Evolutionary conservation across 2,888 invertebrate genomes (phyloP), one percentile per base, ranked within the genome.

Genomic region (Tuberolachnus salignus): DNA sequence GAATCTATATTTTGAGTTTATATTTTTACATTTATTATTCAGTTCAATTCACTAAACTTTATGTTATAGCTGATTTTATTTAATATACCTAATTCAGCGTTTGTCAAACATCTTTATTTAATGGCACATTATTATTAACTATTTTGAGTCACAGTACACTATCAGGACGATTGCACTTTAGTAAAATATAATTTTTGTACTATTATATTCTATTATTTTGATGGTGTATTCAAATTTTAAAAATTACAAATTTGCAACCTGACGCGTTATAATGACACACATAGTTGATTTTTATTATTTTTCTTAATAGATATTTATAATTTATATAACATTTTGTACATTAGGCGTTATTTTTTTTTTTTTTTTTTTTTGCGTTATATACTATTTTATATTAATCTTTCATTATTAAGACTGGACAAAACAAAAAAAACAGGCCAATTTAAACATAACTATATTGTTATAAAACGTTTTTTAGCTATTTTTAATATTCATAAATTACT

Each of bases 331-430:
- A n/a, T n/a, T n/a, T n/a, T n/a, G n/a, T n/a, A n/a, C n/a, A 1
- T 21, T 13, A 21, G n/a, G n/a, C n/a, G n/a, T n/a, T n/a, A n/a
- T n/a, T n/a, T n/a, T n/a, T n/a, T n/a, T n/a, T n/a, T n/a, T n/a
- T n/a, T n/a, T n/a, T n/a, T 64, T 14, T 11, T 4, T 14, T 19
- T 4, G 10, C 16, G 10, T 46, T 44, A 19, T 21, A 34, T 64
- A 34, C 19, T 23, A 23, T 2, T 34, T 1, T 64, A 23, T 46
- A 16, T 46, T 23, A 14, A 21, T 21, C 44, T 46, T 10, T 46
- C 21, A 44, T 46, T 23, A 64, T 46, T 13, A 64, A 66, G 21
- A 66, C 64, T 66, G 64, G 26, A 26, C 2, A 59, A 59, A 26
- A n/a, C n/a, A n/a, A n/a, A n/a, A n/a, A n/a, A 59, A 59, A 59